Evolutionary conservation across 2,113 vertebrate genomes (phyloP).

Genomic region (Morphnarchus princeps): DNA sequence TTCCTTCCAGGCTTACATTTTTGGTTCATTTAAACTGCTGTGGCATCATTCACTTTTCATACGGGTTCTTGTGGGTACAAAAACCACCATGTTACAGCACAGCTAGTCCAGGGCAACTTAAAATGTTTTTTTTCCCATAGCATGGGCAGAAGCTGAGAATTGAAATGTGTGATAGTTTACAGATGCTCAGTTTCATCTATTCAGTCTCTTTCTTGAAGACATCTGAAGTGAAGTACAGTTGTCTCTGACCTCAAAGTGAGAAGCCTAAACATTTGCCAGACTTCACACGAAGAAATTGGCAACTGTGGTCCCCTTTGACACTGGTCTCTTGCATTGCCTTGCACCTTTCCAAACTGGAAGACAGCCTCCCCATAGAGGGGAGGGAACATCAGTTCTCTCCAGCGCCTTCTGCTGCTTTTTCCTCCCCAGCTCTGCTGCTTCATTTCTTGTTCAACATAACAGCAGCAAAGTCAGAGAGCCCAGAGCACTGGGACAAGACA

Average conservation of each 20-base stretch:
- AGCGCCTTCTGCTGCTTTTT: not conserved
- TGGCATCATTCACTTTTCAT: not conserved
- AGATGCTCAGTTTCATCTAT: not conserved
- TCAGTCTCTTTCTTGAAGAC: not conserved
- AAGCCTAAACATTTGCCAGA: not conserved
- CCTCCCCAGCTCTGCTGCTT: not conserved
- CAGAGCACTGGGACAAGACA: not conserved
- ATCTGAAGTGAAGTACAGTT: not conserved
- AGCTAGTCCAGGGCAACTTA: not conserved
- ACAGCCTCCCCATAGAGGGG: not conserved
- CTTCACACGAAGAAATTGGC: not conserved
- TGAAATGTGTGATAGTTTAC: not conserved
- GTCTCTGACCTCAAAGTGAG: not conserved
- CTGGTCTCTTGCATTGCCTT: not conserved
- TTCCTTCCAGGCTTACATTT: not conserved
- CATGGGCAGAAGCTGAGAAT: not conserved
- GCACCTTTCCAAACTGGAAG: not conserved
- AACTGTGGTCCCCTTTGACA: not conserved
- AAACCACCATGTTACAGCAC: not conserved
- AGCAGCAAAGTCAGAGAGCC: not conserved
- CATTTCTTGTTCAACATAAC: not conserved
- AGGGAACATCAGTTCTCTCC: not conserved
- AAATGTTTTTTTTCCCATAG: not conserved
- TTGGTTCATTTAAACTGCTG: not conserved
- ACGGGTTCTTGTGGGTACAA: not conserved